Percentiles rank a stretch among this genome's conserved stretches.
phyloP scores from a whole-genome alignment of 2,797 vertebrate species.

The Neomorphus geoffroyi region DNA sequence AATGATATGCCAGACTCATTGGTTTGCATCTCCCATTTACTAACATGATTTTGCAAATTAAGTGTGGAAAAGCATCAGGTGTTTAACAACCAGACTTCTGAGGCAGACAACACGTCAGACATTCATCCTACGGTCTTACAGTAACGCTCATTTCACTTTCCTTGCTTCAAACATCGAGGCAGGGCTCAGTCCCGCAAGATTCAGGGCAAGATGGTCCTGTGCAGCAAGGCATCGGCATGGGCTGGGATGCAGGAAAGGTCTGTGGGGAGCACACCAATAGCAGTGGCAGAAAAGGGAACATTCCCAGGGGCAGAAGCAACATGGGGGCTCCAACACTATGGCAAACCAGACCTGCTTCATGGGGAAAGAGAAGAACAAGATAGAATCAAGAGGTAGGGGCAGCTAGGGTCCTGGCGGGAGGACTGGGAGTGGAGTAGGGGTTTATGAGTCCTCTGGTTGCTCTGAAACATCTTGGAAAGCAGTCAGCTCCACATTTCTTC shows the following conservation, averaged over 20 bases:
- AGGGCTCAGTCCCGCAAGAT: fast-evolving
- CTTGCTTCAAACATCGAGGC: not conserved
- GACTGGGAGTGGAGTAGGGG: not conserved
- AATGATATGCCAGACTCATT: not conserved
- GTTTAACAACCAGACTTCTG: not conserved
- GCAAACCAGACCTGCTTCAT: not conserved
- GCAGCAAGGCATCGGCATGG: not conserved
- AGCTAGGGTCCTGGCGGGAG: not conserved
- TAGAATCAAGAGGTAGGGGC: not conserved
- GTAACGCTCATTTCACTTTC: conserved; percentile 16
- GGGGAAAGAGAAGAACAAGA: not conserved
- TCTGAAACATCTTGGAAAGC: not conserved
- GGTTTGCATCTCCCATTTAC: not conserved
- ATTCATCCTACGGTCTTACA: not conserved
- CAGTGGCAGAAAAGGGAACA: not conserved
- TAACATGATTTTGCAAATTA: not conserved
- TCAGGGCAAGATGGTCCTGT: fast-evolving
- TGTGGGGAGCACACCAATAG: not conserved
- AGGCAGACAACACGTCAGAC: not conserved
- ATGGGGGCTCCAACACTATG: fast-evolving
- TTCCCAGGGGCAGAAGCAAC: not conserved
- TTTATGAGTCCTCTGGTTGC: fast-evolving
- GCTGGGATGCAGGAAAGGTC: not conserved
- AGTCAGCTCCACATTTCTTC: not conserved
- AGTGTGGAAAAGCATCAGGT: not conserved